These are phyloP conservation scores for Narcine bancroftii DNA, from an alignment of 2,113 vertebrate species.

Conservation along the genomic window DNA sequence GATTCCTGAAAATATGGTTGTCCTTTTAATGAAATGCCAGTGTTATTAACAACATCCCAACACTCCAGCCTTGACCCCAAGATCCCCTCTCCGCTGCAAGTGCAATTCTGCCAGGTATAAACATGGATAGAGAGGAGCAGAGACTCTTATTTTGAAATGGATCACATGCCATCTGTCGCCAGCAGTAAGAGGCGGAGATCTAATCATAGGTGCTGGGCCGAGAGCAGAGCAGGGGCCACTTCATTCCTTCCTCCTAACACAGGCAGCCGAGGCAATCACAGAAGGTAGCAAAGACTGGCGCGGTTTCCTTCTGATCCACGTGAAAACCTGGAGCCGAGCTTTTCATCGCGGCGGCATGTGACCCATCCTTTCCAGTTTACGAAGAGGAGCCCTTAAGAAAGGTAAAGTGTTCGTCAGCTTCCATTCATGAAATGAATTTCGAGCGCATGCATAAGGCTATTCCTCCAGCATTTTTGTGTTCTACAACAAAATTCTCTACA, in stretches of 20 bases:
- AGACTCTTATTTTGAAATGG: slow-evolving; percentile 31
- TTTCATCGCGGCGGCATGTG: slow-evolving; percentile 16
- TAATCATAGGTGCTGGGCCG: slow-evolving; percentile 8
- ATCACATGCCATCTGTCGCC: slow-evolving; percentile 34
- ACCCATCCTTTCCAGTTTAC: background rate
- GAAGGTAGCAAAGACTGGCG: background rate
- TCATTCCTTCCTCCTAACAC: background rate
- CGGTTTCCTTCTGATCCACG: background rate
- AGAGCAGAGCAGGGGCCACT: background rate
- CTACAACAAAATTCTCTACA: no score
- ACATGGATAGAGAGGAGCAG: background rate
- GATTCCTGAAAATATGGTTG: no score
- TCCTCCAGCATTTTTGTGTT: no score
- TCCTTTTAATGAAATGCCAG: background rate
- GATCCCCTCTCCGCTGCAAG: background rate
- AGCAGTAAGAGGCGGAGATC: slow-evolving; percentile 32
- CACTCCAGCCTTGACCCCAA: background rate
- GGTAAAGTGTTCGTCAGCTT: slow-evolving; percentile 6
- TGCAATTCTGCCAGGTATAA: background rate
- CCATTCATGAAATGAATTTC: background rate
- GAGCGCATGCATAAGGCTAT: background rate
- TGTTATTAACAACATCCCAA: background rate
- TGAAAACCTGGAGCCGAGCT: background rate
- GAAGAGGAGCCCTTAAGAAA: background rate
- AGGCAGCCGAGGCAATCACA: background rate